Percentiles rank a stretch among this genome's conserved stretches.
phyloP scores from a whole-genome alignment of 2,888 invertebrate genomes.

The Clusia tigrina region DNA sequence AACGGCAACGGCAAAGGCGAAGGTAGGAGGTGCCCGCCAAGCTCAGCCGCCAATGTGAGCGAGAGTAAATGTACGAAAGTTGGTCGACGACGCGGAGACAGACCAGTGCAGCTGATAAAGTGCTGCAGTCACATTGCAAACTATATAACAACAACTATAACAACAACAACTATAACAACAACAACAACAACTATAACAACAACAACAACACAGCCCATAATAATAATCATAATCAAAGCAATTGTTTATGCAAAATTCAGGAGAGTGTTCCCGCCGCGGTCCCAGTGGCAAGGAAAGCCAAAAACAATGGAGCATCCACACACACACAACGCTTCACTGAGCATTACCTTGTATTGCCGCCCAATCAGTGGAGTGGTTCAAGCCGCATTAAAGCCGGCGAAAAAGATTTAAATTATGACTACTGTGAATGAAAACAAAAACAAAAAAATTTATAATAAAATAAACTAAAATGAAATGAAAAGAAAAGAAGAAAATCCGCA shows the following conservation, averaged over 20 bases:
- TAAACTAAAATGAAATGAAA: no score
- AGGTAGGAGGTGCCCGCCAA: neutral
- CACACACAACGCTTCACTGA: conserved; percentile 15
- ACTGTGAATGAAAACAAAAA: conserved; percentile 17
- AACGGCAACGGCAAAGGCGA: no score
- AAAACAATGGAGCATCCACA: conserved; percentile 31
- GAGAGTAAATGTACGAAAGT: neutral
- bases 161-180: conserved; percentile 12
- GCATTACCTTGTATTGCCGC: neutral
- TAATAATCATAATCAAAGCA: neutral
- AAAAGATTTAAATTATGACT: conserved; percentile 21
- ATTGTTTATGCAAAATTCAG: conserved; percentile 5
- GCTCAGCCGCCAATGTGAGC: neutral
- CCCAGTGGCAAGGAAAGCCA: conserved; percentile 1
- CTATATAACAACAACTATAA: conserved; percentile 13
- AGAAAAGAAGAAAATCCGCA: no score
- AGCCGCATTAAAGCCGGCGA: neutral
- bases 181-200: no score
- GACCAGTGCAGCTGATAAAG: conserved; percentile 14
- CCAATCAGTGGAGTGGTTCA: conserved; percentile 6
- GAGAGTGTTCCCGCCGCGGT: neutral
- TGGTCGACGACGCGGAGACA: neutral
- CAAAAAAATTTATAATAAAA: no score
- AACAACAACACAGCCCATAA: neutral
- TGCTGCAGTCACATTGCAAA: conserved; percentile 1